Conservation (phyloP, 2,888 invertebrate species). For the Pachycephus smyrnensis region DNA sequence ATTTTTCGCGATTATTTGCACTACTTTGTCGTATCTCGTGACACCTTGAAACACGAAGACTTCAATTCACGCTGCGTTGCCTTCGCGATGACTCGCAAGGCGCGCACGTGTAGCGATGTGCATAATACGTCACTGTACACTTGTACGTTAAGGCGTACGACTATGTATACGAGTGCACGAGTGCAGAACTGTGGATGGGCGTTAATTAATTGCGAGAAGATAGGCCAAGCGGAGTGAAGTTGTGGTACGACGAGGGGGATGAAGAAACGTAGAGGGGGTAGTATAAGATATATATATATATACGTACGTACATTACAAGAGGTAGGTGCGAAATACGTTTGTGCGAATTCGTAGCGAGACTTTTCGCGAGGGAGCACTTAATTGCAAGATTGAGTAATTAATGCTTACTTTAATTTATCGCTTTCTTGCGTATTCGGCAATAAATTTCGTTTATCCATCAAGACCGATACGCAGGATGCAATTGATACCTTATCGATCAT, state of each 20-base stretch:
- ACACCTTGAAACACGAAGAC: not conserved
- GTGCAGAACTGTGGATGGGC: constrained; percentile 42
- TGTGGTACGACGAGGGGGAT: constrained; percentile 30
- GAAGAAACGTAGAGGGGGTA: constrained; percentile 28
- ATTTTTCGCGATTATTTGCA: too few relatives aligned
- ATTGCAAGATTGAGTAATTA: constrained; percentile 57
- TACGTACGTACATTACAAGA: too few relatives aligned
- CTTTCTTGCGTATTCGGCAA: too few relatives aligned
- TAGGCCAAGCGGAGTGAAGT: constrained; percentile 20
- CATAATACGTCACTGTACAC: not conserved
- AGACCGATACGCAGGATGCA: too few relatives aligned
- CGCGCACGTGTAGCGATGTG: not conserved
- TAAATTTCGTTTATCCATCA: too few relatives aligned
- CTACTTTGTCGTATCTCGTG: not conserved
- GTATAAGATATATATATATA: constrained; percentile 33
- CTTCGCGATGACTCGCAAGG: constrained; percentile 10
- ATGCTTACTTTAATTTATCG: not conserved
- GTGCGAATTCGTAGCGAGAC: constrained; percentile 42
- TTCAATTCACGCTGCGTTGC: constrained; percentile 21
- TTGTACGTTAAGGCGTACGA: constrained; percentile 5
- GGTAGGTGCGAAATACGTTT: constrained; percentile 55
- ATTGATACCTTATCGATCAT: too few relatives aligned
- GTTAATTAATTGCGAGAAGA: constrained; percentile 52
- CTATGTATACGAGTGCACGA: constrained; percentile 34
- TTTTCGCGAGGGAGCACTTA: constrained; percentile 49